Conservation (phyloP, 2,113 vertebrate species). For the Cepphus grylle region DNA sequence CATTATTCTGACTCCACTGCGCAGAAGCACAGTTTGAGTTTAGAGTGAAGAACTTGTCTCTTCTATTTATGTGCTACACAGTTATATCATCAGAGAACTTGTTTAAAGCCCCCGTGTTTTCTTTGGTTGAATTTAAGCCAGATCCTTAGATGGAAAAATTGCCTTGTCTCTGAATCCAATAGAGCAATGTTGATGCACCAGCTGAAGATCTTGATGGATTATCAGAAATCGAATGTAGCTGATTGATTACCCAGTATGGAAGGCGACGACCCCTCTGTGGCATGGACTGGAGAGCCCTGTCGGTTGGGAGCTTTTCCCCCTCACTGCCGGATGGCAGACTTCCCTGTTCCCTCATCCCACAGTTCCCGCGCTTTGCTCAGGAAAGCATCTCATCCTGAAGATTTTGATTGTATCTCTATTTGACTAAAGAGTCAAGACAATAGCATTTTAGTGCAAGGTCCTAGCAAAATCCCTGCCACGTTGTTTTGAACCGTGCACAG, state of each 20-base stretch:
- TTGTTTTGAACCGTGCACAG: not conserved
- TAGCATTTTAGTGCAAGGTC: not conserved
- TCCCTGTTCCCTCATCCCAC: not conserved
- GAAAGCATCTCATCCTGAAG: not conserved
- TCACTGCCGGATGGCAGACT: not conserved
- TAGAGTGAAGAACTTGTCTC: not conserved
- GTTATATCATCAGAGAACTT: not conserved
- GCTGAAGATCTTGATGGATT: not conserved
- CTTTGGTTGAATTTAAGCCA: not conserved
- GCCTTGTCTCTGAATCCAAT: not conserved
- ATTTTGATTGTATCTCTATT: not conserved
- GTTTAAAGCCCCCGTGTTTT: not conserved
- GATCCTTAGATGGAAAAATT: not conserved
- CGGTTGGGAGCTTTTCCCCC: not conserved
- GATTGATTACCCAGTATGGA: not conserved
- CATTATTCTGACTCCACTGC: not conserved
- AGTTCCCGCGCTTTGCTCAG: not conserved
- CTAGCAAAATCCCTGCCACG: not conserved
- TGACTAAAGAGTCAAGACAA: not conserved
- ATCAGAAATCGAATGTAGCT: not conserved
- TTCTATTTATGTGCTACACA: not conserved
- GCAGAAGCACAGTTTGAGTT: not conserved
- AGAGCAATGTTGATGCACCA: rapidly evolving
- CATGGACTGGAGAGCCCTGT: not conserved
- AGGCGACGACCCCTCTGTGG: rapidly evolving